A percentile compares a stretch with the other conserved stretches of the same genome.
Evolutionary conservation across 1,140 invertebrate genomes (phyloP).

Genomic region (Ceratitis capitata): DNA sequence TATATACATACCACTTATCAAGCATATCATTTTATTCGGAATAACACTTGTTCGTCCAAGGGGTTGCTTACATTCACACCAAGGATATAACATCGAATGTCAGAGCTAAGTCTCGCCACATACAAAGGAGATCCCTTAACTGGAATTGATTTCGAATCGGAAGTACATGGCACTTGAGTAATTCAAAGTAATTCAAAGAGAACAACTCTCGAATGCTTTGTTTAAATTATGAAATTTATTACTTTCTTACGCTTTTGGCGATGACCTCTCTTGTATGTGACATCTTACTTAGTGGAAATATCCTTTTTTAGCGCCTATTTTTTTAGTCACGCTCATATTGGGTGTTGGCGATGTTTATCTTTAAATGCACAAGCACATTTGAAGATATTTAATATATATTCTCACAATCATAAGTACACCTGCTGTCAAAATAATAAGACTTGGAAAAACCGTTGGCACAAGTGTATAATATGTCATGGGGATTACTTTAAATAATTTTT

Average conservation of each 20-base stretch:
- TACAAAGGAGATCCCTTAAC: background rate
- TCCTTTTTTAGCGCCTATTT: background rate
- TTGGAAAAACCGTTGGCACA: no score
- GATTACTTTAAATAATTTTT: no score
- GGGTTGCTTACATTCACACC: background rate
- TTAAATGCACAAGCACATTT: background rate
- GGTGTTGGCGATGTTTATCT: background rate
- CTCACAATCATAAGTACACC: background rate
- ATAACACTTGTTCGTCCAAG: background rate
- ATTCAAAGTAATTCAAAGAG: background rate
- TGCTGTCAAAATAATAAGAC: no score
- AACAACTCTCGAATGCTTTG: background rate
- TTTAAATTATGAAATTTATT: background rate
- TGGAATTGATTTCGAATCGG: background rate
- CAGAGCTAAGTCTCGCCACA: background rate
- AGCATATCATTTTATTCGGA: constrained; percentile 2
- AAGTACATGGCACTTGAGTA: background rate
- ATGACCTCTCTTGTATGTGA: background rate
- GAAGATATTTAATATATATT: no score
- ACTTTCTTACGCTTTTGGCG: background rate
- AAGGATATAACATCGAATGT: background rate
- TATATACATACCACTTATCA: background rate
- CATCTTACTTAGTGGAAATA: background rate
- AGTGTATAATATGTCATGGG: no score
- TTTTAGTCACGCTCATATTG: background rate